These are phyloP conservation scores for Holothuria leucospilota DNA, from an alignment of 53 echinoderm and acorn worm species.

Conservation along the genomic window DNA sequence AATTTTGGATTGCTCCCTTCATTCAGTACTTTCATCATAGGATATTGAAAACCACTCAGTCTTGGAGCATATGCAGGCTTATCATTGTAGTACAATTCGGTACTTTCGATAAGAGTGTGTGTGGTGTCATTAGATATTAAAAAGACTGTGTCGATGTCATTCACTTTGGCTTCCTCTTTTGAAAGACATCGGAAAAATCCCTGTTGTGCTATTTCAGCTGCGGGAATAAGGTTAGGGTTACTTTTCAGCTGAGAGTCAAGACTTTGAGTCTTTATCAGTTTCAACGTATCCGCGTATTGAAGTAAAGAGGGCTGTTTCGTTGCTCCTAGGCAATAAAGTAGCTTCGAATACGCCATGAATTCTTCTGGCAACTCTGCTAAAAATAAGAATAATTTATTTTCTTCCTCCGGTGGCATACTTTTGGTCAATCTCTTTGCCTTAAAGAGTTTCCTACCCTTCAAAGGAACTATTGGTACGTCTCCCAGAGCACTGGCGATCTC, in stretches of 20 bases:
- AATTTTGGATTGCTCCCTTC: too few species aligned
- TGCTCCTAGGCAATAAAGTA: constrained; percentile 4
- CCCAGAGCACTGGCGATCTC: neutral
- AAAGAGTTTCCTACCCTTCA: neutral
- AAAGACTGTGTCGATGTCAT: neutral
- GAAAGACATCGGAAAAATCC: neutral
- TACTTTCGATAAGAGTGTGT: neutral
- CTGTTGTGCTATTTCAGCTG: neutral
- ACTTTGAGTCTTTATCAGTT: neutral
- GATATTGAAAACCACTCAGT: neutral
- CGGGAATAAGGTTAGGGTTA: neutral
- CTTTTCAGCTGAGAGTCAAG: neutral
- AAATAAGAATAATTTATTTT: constrained; percentile 15
- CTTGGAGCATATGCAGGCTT: neutral
- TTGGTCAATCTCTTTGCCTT: constrained; percentile 10
- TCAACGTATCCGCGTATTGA: neutral
- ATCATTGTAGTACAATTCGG: neutral
- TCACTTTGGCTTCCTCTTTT: too few species aligned
- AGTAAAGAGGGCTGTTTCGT: neutral
- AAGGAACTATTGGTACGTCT: constrained; percentile 10
- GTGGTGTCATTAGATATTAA: neutral
- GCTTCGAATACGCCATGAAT: neutral
- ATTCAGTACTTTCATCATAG: neutral
- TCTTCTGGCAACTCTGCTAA: neutral
- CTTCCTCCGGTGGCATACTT: neutral